Conservation (phyloP, 2,797 vertebrate genomes). For the Enteromius trimaculatus region DNA sequence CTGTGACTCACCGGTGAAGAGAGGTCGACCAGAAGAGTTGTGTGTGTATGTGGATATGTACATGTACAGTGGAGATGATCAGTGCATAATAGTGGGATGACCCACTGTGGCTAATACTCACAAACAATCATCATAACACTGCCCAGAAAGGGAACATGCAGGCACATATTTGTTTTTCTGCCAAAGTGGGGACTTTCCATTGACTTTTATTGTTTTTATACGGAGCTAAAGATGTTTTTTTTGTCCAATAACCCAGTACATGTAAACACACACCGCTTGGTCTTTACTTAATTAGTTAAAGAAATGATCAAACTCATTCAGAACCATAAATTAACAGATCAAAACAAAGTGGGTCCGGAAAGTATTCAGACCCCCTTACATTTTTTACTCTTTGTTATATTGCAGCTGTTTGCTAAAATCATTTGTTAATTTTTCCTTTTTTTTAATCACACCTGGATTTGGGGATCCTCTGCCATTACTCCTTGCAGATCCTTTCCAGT, state of each 20-base stretch:
- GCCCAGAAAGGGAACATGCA: slow-evolving; percentile 15
- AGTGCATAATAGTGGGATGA: not conserved
- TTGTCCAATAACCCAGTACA: not conserved
- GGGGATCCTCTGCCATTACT: no score
- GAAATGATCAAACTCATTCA: not conserved
- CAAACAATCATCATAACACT: slow-evolving; percentile 33
- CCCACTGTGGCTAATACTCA: slow-evolving; percentile 18
- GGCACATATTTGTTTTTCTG: slow-evolving; percentile 14
- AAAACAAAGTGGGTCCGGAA: no score
- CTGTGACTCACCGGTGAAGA: slow-evolving; percentile 68
- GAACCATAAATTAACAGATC: not conserved
- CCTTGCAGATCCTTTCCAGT: no score
- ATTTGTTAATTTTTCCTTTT: no score
- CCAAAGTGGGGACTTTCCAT: slow-evolving; percentile 7
- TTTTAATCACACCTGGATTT: no score
- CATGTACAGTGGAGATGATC: slow-evolving; percentile 35
- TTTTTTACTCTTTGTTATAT: no score
- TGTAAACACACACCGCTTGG: not conserved
- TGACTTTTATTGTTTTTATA: not conserved
- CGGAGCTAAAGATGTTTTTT: not conserved
- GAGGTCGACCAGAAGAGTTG: slow-evolving; percentile 49
- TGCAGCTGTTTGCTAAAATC: no score
- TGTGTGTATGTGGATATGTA: slow-evolving; percentile 28
- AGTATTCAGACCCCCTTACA: no score
- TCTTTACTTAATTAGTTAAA: not conserved